Conservation (phyloP, 2,797 vertebrate genomes). For the Gobionotothen gibberifrons region DNA sequence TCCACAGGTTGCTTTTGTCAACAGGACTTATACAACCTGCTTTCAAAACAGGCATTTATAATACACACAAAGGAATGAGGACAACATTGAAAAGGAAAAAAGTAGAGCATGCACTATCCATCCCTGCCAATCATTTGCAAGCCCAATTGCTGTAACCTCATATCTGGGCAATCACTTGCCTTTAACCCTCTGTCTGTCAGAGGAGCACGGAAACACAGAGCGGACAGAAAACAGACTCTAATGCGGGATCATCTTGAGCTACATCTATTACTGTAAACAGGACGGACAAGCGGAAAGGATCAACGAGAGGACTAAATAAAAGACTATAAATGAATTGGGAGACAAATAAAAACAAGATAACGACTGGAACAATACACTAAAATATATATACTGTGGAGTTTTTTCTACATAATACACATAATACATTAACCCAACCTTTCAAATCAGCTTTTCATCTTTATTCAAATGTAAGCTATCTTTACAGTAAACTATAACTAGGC, state of each 20-base stretch:
- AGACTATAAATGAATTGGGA: slow-evolving; percentile 17
- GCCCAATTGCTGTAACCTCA: slow-evolving; percentile 67
- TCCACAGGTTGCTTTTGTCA: slow-evolving; percentile 46
- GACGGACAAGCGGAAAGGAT: slow-evolving; percentile 33
- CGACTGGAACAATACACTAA: slow-evolving; percentile 26
- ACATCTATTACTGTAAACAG: slow-evolving; percentile 55
- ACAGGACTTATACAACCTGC: slow-evolving; percentile 22
- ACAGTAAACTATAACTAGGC: background rate
- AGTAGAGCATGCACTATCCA: slow-evolving; percentile 56
- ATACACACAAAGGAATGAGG: slow-evolving; percentile 28
- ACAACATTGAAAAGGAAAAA: slow-evolving; percentile 19
- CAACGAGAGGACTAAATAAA: slow-evolving; percentile 20
- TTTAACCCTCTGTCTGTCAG: slow-evolving; percentile 50
- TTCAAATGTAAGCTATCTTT: background rate
- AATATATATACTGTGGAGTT: background rate
- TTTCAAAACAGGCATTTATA: slow-evolving; percentile 40
- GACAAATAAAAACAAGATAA: slow-evolving; percentile 21
- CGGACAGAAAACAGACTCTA: slow-evolving; percentile 49
- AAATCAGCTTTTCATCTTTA: background rate
- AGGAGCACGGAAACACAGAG: slow-evolving; percentile 51
- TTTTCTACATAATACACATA: background rate
- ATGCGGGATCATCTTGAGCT: slow-evolving; percentile 36
- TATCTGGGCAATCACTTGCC: slow-evolving; percentile 54
- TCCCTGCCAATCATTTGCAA: slow-evolving; percentile 73
- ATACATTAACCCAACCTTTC: background rate